Evolutionary conservation across 2,888 invertebrate genomes (phyloP).

Genomic region (Caenorhabditis auriculariae): DNA sequence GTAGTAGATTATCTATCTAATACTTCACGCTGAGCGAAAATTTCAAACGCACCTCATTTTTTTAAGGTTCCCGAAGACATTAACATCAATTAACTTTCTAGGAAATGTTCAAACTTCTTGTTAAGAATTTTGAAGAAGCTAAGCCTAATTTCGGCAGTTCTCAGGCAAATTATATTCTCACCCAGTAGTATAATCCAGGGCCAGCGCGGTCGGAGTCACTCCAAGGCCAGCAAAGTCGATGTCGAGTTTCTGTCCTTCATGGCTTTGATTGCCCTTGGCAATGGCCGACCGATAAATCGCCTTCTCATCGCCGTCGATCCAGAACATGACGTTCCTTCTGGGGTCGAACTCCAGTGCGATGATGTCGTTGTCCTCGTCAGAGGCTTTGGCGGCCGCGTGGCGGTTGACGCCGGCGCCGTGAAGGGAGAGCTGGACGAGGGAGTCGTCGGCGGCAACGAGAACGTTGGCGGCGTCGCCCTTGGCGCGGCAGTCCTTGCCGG

Average conservation of each 20-base stretch:
- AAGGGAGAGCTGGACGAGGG: conserved; percentile 52
- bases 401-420: conserved; percentile 53
- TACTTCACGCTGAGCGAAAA: too few species aligned
- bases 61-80: too few species aligned
- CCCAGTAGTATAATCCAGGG: conserved; percentile 88
- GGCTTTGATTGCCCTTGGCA: conserved; percentile 60
- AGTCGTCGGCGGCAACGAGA: conserved; percentile 55
- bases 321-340: conserved; percentile 79
- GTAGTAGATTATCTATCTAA: too few species aligned
- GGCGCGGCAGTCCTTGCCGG: conserved; percentile 63
- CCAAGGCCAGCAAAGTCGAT: conserved; percentile 55
- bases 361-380: conserved; percentile 79
- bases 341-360: conserved; percentile 77
- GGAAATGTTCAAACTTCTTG: too few species aligned
- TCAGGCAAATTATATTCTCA: conserved; percentile 37
- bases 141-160: too few species aligned
- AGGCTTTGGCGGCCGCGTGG: conserved; percentile 53
- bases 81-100: neutral
- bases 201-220: conserved; percentile 78
- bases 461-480: conserved; percentile 48
- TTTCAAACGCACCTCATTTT: too few species aligned
- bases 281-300: conserved; percentile 48
- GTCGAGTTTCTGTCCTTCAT: conserved; percentile 59
- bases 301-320: conserved; percentile 76
- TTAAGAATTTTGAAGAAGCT: neutral